These are phyloP conservation scores for Laspeyria flexula DNA, from an alignment of 2,888 invertebrate genomes.

Conservation along the genomic window DNA sequence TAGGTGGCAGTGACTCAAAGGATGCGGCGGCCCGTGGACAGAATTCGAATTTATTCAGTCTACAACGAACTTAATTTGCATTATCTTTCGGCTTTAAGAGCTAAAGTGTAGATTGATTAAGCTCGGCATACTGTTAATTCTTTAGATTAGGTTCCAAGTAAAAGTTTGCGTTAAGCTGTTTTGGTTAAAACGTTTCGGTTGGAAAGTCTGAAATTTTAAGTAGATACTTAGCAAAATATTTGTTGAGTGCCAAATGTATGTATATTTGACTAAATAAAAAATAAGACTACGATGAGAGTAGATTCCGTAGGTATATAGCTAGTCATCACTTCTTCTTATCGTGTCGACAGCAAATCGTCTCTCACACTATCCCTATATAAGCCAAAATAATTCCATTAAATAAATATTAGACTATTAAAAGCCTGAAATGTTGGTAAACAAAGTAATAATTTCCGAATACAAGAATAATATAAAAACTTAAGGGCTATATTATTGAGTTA, in stretches of 20 bases:
- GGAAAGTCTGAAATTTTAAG: neutral
- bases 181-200: neutral
- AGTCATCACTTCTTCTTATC: too few species aligned
- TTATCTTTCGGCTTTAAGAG: constrained; percentile 26
- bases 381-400: too few species aligned
- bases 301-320: too few species aligned
- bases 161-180: neutral
- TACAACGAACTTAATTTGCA: constrained; percentile 31
- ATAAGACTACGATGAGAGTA: too few species aligned
- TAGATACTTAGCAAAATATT: neutral
- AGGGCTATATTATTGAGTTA: too few species aligned
- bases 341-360: too few species aligned
- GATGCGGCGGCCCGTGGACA: constrained; percentile 38
- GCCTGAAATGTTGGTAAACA: neutral
- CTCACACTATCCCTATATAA: too few species aligned
- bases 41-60: constrained; percentile 43
- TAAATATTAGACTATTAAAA: neutral
- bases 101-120: constrained; percentile 26
- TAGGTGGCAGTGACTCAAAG: constrained; percentile 42
- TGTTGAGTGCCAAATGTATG: too few species aligned
- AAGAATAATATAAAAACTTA: too few species aligned
- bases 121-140: constrained; percentile 5
- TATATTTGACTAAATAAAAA: too few species aligned
- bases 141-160: neutral
- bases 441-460: neutral